phyloP scores from a whole-genome alignment of 2,888 invertebrate species.

The Perithous albicinctus region DNA sequence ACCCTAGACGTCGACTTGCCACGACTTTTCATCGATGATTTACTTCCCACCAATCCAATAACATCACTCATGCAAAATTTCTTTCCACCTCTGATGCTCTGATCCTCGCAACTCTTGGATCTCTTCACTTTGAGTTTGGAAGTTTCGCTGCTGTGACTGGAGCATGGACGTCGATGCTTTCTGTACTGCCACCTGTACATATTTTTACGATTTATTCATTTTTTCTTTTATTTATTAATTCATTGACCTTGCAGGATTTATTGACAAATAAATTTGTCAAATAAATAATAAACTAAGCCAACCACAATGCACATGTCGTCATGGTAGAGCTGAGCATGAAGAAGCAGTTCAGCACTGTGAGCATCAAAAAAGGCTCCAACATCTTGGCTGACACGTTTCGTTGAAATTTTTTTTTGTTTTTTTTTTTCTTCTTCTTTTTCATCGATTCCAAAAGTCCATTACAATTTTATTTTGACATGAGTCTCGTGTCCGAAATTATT shows the following conservation, averaged over 20 bases:
- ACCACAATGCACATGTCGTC: constrained; percentile 77
- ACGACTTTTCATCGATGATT: constrained; percentile 38
- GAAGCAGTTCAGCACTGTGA: constrained; percentile 77
- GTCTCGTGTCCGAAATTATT: constrained; percentile 29
- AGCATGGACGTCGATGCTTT: constrained; percentile 66
- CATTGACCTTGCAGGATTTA: too few species aligned
- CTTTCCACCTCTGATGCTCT: not conserved
- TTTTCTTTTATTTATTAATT: not conserved
- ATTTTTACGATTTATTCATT: not conserved
- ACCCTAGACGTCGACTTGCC: constrained; percentile 32
- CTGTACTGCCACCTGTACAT: constrained; percentile 75
- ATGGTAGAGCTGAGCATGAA: constrained; percentile 78
- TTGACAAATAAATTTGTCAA: too few species aligned
- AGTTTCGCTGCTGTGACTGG: constrained; percentile 34
- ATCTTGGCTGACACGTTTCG: constrained; percentile 62
- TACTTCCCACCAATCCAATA: not conserved
- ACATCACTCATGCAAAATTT: not conserved
- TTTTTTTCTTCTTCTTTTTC: too few species aligned
- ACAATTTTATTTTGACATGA: constrained; percentile 11
- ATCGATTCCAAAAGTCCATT: constrained; percentile 50
- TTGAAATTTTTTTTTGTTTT: too few species aligned
- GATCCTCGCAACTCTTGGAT: constrained; percentile 42
- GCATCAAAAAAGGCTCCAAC: constrained; percentile 74
- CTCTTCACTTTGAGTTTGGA: constrained; percentile 46
- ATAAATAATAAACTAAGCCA: constrained; percentile 24